Evolutionary conservation across 2,113 vertebrate species (phyloP).

Genomic region (Anolis carolinensis): DNA sequence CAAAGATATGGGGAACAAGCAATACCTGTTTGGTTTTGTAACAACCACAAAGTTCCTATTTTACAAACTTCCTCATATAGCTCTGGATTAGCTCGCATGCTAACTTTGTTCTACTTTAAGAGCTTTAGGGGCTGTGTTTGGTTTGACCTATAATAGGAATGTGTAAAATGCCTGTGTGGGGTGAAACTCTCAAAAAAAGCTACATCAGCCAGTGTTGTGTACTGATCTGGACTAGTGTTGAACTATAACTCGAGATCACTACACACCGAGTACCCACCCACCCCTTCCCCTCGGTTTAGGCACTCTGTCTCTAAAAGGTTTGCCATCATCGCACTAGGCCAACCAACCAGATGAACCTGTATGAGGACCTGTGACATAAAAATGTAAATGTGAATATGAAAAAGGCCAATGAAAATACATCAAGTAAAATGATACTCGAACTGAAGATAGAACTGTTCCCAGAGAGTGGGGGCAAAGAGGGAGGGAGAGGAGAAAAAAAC

Average conservation of each 20-base stretch:
- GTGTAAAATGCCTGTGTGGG: background rate
- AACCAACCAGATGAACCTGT: background rate
- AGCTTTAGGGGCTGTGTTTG: background rate
- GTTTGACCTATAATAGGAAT: background rate
- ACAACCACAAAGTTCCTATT: background rate
- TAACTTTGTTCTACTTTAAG: background rate
- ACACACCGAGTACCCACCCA: no score
- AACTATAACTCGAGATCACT: no score
- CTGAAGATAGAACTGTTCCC: no score
- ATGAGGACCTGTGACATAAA: background rate
- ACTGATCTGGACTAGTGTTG: no score
- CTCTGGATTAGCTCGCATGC: background rate
- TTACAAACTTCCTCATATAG: slow-evolving; percentile 13
- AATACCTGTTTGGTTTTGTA: slow-evolving; percentile 10
- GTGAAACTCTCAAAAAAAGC: background rate
- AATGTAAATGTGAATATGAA: background rate
- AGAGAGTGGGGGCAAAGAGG: no score
- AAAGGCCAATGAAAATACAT: background rate
- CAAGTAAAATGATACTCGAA: background rate
- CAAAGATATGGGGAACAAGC: slow-evolving; percentile 2
- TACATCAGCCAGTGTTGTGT: background rate
- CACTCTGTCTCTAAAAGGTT: no score
- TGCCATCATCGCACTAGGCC: background rate
- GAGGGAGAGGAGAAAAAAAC: no score
- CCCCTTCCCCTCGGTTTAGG: no score